Evolutionary conservation across 1,140 invertebrate species (phyloP), one percentile per base, ranked within the genome.

Genomic region (Steinernema feltiae): DNA sequence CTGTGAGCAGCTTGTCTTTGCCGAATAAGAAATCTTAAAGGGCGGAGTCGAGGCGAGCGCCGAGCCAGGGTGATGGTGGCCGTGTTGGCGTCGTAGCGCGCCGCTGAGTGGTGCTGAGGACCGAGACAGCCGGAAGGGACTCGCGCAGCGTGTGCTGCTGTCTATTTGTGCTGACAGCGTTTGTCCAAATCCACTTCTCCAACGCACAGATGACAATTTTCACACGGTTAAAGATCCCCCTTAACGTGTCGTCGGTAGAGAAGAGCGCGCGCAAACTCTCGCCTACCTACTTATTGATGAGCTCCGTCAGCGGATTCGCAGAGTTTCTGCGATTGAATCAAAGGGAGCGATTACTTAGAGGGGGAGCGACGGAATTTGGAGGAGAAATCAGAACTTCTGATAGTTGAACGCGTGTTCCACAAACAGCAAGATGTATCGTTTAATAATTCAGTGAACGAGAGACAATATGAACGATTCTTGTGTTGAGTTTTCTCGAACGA

Each of bases 251-350:
- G 53, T 63, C 53, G 15, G 53, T 63, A 63, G 24, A 63, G 53
- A n/a, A 63, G 53, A 63, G 53, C 53, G 53, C 53, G 53, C 53
- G 53, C 53, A 27, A 63, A 63, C 53, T 63, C 53, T 63, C 53
- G 53, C 53, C 53, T 63, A 63, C 53, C 53, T 63, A 63, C 53
- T 63, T 63, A 63, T 63, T 63, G 53, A 63, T 63, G 53, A 63
- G 53, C 53, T 27, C 12, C 12, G 53, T 63, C 12, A 27, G 53
- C 53, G 53, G 53, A 12, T 12, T 17, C 24, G 53, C 41, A 7
- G 41, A n/a, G n/a, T 46, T 7, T n/a, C 41, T 12, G 7, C n/a
- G 41, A 46, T 46, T 46, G 41, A n/a, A 46, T 7, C 41, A 46
- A 46, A 46, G 41, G 41, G 7, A n/a, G 41, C 53, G 53, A 21